These are phyloP conservation scores for Neodiprion fabricii DNA, from an alignment of 1,140 invertebrate species.

Conservation along the genomic window DNA sequence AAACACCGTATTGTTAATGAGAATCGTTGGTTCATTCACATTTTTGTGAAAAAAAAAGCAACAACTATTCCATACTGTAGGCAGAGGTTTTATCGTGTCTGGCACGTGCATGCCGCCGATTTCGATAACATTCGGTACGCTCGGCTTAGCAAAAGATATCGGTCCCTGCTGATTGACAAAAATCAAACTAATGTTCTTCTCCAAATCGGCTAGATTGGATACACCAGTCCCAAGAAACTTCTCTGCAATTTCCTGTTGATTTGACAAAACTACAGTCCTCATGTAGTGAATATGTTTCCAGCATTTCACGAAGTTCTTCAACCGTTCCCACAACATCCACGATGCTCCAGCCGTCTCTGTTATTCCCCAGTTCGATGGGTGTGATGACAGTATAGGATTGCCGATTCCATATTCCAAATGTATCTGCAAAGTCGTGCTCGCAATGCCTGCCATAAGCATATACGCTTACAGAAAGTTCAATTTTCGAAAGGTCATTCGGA, in stretches of 20 bases:
- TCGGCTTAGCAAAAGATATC: conserved; percentile 61
- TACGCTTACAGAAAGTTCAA: too few relatives aligned
- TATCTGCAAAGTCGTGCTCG: background rate
- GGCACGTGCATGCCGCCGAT: conserved; percentile 62
- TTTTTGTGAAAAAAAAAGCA: background rate
- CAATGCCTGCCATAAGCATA: background rate
- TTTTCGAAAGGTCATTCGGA: background rate
- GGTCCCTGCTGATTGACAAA: conserved; percentile 66
- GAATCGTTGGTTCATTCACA: background rate
- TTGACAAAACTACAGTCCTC: conserved; percentile 27
- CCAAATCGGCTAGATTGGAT: conserved; percentile 37
- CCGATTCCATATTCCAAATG: conserved; percentile 24
- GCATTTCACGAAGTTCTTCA: conserved; percentile 25
- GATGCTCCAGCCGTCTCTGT: background rate
- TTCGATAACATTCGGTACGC: conserved; percentile 61
- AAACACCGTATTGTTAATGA: background rate
- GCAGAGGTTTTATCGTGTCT: conserved; percentile 26
- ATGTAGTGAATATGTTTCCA: background rate
- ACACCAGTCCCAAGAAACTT: conserved; percentile 45
- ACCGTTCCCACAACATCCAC: conserved; percentile 27
- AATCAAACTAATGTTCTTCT: conserved; percentile 54
- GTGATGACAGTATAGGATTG: conserved; percentile 29
- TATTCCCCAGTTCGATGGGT: conserved; percentile 36
- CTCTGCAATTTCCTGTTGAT: conserved; percentile 47
- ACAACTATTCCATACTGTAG: conserved; percentile 32